Conservation (phyloP, 2,888 invertebrate species). For the Tolmerus cingulatus region DNA sequence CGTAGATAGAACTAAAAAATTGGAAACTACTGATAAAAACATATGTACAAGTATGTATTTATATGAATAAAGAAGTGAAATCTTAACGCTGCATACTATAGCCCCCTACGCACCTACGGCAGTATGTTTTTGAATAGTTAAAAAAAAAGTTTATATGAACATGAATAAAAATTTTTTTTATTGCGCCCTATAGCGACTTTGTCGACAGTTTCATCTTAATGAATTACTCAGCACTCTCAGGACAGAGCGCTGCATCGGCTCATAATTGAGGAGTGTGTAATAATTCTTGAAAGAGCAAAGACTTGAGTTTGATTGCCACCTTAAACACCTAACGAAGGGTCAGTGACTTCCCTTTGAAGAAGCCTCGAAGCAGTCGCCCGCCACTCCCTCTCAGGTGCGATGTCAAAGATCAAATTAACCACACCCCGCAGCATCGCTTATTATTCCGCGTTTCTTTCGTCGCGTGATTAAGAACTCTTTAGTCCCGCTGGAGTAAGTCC, state of each 20-base stretch:
- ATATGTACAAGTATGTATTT: too few relatives aligned
- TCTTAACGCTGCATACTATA: too few relatives aligned
- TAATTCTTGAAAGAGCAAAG: background rate
- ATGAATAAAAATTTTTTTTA: background rate
- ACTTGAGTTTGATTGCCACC: background rate
- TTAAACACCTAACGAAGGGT: background rate
- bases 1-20: too few relatives aligned
- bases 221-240: background rate
- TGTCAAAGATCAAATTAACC: slow-evolving; percentile 21
- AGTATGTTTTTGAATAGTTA: background rate
- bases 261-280: background rate
- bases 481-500: background rate
- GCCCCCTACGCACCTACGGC: too few relatives aligned
- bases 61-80: too few relatives aligned
- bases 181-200: background rate
- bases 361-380: background rate
- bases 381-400: background rate
- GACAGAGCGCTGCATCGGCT: background rate
- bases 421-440: background rate
- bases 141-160: background rate
- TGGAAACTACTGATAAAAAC: too few relatives aligned
- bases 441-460: background rate
- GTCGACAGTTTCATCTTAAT: background rate
- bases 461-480: background rate
- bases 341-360: background rate